Evolutionary conservation across 2,888 invertebrate species (phyloP), one percentile per base, ranked within the genome.

Genomic region (Xestia c-nigrum): DNA sequence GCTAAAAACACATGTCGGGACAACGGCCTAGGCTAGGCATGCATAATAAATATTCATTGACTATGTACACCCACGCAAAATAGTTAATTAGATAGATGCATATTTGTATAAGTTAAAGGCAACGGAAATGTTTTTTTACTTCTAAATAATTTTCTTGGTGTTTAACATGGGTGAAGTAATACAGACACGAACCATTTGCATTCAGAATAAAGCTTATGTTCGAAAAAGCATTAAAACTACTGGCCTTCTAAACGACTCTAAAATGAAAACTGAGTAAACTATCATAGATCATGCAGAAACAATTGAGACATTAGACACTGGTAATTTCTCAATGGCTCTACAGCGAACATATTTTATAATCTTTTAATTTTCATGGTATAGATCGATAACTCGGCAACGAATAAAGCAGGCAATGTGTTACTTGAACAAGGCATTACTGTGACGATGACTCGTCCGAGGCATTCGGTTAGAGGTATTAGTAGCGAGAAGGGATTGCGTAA

Each of bases 401-500:
- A 74, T 52, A 52, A 52, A 73, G 59, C 55, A 43, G 55, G 72
- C 69, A 74, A 74, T 68, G 43, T 86, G 73, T 50, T 76, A 64
- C 46, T 67, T 66, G 40, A 74, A 78, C 72, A 76, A 76, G 69
- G 59, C 68, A 59, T 76, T 75, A 71, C 78, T 78, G 59, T 74
- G 66, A 57, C 16, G 61, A 38, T 78, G 64, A 81, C 73, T 78
- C 74, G 72, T 72, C 66, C 63, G 46, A 75, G 69, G 74, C 73
- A 77, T 83, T 78, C 50, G 65, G 69, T 74, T 83, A 74, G 65
- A 78, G 52, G 66, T 72, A 74, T 63, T 63, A 79, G 65, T 57
- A 43, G 77, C 80, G 78, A 80, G 78, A 68, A 71, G 70, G 43
- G 64, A 80, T 87, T 88, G 67, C 83, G 81, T 80, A 85, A 88